Evolutionary conservation across 1,140 invertebrate genomes (phyloP), one percentile per base, ranked within the genome.

Genomic region (Ylistrum balloti): DNA sequence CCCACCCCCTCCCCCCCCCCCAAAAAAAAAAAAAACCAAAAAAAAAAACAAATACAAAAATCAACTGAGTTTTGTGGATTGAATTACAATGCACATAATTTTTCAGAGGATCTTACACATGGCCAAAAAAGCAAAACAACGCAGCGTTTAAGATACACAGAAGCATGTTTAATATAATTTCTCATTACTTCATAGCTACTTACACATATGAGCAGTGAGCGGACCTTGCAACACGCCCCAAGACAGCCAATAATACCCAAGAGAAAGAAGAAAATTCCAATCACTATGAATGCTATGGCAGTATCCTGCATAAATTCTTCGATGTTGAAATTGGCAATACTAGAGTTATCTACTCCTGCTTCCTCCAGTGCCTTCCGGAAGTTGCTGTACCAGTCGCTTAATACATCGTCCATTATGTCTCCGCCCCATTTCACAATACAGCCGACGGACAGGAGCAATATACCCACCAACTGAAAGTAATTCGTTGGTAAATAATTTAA

Each of bases 201-300:
- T 41, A 93, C 92, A 56, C 92, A 20, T 86, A 92, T 86, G 33
- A 93, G 90, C 85, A 90, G 89, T 22, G 88, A 89, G 32, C 90
- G 89, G 45, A 93, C 90, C 87, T 91, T 88, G 56, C 92, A 92
- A 86, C 92, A 93, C n/a, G 91, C 91, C 15, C 92, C 93, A 85
- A 93, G n/a, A 87, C 92, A 93, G 85, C 93, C 92, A 10, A 92
- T 5, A 22, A 93, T 91, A 33, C 91, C 92, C 33, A 93, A 86
- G 28, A 93, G 22, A 32, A 93, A 93, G 88, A 93, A 92, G 86
- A 92, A 90, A 22, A 85, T 89, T 32, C 93, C 92, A 28, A 93
- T 87, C 1, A 93, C 34, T 32, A 93, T 93, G 45, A 93, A 90
- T 9, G 91, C 91, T 34, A 92, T 86, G n/a, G 93, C 90, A 22